Evolutionary conservation across 2,888 invertebrate genomes (phyloP).

Genomic region (Ypsolopha sequella): DNA sequence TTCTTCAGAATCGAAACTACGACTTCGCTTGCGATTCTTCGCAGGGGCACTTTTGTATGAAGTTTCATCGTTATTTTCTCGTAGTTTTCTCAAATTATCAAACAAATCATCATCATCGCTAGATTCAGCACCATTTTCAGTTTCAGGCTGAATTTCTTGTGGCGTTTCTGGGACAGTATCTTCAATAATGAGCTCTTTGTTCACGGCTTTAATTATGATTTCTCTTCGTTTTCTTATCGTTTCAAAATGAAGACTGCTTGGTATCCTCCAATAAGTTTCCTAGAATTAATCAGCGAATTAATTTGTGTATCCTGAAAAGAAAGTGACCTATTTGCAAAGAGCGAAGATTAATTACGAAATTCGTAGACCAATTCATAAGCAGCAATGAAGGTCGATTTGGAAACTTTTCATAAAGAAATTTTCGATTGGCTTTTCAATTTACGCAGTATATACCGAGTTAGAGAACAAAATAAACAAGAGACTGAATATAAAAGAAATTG

Average conservation of each 20-base stretch:
- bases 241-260: constrained; percentile 69
- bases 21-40: constrained; percentile 31
- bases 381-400: too few species aligned
- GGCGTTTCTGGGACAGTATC: constrained; percentile 9
- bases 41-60: constrained; percentile 6
- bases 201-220: constrained; percentile 67
- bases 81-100: constrained; percentile 48
- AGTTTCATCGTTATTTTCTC: constrained; percentile 20
- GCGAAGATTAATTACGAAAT: too few species aligned
- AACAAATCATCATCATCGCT: constrained; percentile 56
- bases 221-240: constrained; percentile 70
- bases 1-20: constrained; percentile 39
- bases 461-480: too few species aligned
- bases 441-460: too few species aligned
- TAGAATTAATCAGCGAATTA: constrained; percentile 26
- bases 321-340: too few species aligned
- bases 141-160: constrained; percentile 3
- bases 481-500: too few species aligned
- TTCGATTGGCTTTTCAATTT: too few species aligned
- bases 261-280: constrained; percentile 92
- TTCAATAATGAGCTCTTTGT: constrained; percentile 55
- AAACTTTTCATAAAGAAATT: too few species aligned
- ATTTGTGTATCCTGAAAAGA: too few species aligned
- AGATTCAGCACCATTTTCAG: constrained; percentile 21
- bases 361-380: too few species aligned